Conservation (phyloP, 2,113 vertebrate genomes). For the Cyprinodon variegatus region DNA sequence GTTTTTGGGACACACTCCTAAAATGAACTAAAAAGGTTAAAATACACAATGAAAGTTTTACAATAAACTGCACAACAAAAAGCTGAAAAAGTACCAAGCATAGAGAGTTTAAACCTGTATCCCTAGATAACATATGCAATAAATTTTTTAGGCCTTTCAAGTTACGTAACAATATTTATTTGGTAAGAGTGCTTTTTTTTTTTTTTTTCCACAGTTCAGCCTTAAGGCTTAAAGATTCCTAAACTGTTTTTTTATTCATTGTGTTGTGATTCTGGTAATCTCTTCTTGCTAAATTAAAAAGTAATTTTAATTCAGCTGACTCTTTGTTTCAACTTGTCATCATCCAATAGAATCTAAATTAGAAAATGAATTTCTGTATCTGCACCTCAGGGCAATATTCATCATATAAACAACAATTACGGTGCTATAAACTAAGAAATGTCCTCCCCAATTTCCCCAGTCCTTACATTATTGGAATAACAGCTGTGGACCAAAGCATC, state of each 20-base stretch:
- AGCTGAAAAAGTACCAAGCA: neutral
- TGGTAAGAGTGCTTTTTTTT: neutral
- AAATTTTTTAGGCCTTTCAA: neutral
- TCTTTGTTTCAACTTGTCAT: neutral
- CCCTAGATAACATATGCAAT: neutral
- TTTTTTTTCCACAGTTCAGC: neutral
- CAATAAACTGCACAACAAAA: neutral
- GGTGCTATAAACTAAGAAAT: neutral
- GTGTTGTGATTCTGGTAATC: constrained; percentile 2
- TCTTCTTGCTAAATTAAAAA: neutral
- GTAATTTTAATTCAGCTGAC: neutral
- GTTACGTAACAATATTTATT: neutral
- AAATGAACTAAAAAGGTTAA: too few species aligned
- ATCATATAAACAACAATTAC: neutral
- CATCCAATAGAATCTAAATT: neutral
- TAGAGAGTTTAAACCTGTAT: neutral
- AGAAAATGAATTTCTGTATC: neutral
- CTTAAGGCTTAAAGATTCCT: constrained; percentile 4
- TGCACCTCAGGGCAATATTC: neutral
- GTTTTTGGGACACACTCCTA: neutral
- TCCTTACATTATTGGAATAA: neutral
- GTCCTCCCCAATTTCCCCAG: neutral
- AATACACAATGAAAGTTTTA: neutral
- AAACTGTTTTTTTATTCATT: neutral
- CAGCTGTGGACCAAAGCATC: neutral